These are phyloP conservation scores for Rhamphomyia laevipes DNA, from an alignment of 2,888 invertebrate species.

Conservation along the genomic window DNA sequence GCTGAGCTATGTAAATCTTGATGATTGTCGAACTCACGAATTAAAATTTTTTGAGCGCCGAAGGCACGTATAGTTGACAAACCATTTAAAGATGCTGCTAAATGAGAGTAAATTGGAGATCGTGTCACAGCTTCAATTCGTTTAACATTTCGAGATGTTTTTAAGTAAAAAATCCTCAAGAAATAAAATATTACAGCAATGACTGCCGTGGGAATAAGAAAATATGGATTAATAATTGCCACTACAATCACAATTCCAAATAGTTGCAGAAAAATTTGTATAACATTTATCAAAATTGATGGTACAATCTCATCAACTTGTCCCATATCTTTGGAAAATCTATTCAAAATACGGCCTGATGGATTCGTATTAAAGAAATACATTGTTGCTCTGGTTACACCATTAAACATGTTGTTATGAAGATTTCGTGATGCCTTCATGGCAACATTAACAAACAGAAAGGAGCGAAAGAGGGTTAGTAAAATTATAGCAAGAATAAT, in stretches of 20 bases:
- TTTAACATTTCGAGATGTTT: conserved; percentile 70
- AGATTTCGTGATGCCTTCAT: conserved; percentile 66
- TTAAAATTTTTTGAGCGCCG: conserved; percentile 65
- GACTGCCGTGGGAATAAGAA: conserved; percentile 56
- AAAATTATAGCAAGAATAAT: conserved; percentile 38
- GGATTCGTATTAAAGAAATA: conserved; percentile 82
- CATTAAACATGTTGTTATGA: conserved; percentile 76
- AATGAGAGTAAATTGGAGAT: conserved; percentile 90
- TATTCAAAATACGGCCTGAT: conserved; percentile 68
- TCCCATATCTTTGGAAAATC: conserved; percentile 83
- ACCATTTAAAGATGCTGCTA: conserved; percentile 81
- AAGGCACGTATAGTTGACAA: conserved; percentile 86
- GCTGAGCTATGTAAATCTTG: conserved; percentile 83
- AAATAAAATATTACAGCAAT: conserved; percentile 63
- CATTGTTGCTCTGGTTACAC: conserved; percentile 69
- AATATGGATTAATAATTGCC: conserved; percentile 60
- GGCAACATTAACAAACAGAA: conserved; percentile 43
- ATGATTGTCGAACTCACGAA: conserved; percentile 67
- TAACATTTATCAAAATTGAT: conserved; percentile 36
- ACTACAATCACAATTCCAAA: conserved; percentile 72
- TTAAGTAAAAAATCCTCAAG: conserved; percentile 62
- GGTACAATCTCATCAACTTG: conserved; percentile 40
- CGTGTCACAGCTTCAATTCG: conserved; percentile 71
- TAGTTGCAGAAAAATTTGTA: conserved; percentile 68
- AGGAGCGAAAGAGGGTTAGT: conserved; percentile 34